Evolutionary conservation across 2,888 invertebrate species (phyloP).

Genomic region (Phengaris arion): DNA sequence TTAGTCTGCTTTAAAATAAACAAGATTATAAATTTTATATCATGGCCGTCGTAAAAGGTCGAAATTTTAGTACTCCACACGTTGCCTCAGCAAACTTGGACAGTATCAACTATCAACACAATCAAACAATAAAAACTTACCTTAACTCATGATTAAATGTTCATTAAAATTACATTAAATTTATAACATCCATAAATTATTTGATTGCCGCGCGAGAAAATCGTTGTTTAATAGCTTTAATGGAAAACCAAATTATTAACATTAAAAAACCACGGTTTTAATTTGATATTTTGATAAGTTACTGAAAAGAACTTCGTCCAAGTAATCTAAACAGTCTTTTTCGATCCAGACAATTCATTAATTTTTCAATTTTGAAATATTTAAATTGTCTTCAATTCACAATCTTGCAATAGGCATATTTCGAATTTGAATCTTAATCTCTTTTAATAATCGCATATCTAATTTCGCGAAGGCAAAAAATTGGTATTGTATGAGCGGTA

Average conservation of each 20-base stretch:
- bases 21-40: not conserved
- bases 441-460: too few species aligned
- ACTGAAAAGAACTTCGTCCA: not conserved
- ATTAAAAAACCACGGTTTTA: not conserved
- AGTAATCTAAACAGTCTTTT: too few species aligned
- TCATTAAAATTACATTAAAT: constrained; percentile 16
- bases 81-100: not conserved
- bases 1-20: not conserved
- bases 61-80: constrained; percentile 12
- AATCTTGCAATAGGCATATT: too few species aligned
- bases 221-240: constrained; percentile 4
- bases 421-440: too few species aligned
- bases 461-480: too few species aligned
- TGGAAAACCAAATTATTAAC: not conserved
- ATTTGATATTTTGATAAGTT: not conserved
- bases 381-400: too few species aligned
- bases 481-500: too few species aligned
- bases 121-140: constrained; percentile 17
- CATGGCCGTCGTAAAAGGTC: not conserved
- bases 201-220: constrained; percentile 15
- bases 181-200: constrained; percentile 19
- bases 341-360: too few species aligned
- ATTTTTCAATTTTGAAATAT: too few species aligned
- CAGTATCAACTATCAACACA: constrained; percentile 20
- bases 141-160: constrained; percentile 1